Percentiles rank a stretch among this genome's conserved stretches.
These are phyloP conservation scores for Brevimyrus niger DNA, from an alignment of 2,113 vertebrate genomes.

Conservation along the genomic window DNA sequence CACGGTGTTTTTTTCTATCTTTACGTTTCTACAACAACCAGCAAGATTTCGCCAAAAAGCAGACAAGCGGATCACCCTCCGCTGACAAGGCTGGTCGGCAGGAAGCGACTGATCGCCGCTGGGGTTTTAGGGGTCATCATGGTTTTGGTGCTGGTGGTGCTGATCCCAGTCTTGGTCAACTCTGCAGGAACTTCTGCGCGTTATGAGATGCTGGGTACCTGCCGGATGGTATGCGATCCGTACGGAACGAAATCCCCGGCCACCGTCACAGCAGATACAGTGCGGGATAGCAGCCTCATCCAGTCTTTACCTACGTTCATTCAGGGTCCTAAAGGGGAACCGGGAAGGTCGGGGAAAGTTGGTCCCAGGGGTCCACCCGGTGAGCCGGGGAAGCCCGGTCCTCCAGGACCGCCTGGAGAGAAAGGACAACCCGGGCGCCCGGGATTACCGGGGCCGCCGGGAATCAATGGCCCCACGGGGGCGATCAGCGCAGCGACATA, in stretches of 20 bases:
- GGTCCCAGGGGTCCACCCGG: conserved; percentile 79
- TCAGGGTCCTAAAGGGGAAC: conserved; percentile 84
- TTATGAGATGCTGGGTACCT: conserved; percentile 94
- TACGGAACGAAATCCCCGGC: conserved; percentile 79
- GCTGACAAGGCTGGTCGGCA: conserved; percentile 82
- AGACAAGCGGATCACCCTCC: conserved; percentile 84
- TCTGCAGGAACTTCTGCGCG: conserved; percentile 82
- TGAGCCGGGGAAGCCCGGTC: conserved; percentile 79
- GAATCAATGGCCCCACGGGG: conserved; percentile 67
- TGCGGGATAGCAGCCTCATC: conserved; percentile 77
- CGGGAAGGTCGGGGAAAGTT: conserved; percentile 77
- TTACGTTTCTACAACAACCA: conserved; percentile 60
- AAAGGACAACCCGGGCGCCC: conserved; percentile 76
- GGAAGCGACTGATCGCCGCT: conserved; percentile 86
- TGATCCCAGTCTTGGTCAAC: conserved; percentile 94
- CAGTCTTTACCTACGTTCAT: conserved; percentile 90
- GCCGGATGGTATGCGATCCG: conserved; percentile 94
- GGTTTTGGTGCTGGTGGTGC: conserved; percentile 87
- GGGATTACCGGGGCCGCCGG: conserved; percentile 74
- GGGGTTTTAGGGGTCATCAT: conserved; percentile 91
- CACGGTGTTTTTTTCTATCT: conserved; percentile 51
- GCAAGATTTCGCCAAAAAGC: conserved; percentile 78
- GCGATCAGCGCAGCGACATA: conserved; percentile 93
- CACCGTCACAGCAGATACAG: conserved; percentile 65
- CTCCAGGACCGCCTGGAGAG: conserved; percentile 75